Base-by-base conservation (phyloP, 2,888 invertebrate genomes). In the Punctoribates punctum region DNA sequence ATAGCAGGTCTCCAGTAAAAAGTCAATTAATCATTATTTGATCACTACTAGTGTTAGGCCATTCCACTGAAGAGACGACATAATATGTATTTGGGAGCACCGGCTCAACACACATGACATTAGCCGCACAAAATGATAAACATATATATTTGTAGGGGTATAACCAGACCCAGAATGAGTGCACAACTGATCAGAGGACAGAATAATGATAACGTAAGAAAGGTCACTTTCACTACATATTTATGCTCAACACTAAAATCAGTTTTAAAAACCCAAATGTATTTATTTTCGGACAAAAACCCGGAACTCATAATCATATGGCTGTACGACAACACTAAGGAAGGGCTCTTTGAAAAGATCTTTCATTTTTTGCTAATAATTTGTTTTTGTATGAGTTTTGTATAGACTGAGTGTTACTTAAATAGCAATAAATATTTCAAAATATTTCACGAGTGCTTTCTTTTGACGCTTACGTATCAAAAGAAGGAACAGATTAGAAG, bases 1-100 rank as follows among this genome's bases (percentile, higher is more conserved):
- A 65, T 65, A 29, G 65, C 65, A 65, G 65, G 65, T 65, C 65
- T 65, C 65, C n/a, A 65, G 17, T 38, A 65, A 65, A 42, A 65
- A 65, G 65, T 65, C 65, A 65, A 65, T 65, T 65, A 65, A 65
- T 65, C 65, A 65, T 65, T 65, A 65, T 65, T 34, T 65, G 65
- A 65, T 65, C 65, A 65, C 65, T 65, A 65, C 65, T 65, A 65
- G 65, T 65, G 34, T 25, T 65, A 38, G 34, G 29, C n/a, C 62
- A 62, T 62, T 29, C 4, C 15, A 65, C 57, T 57, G 5, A 17
- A 65, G n/a, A 65, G 65, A 65, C 17, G 65, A 65, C 65, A 65
- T 65, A 65, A 65, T 65, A 38, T 65, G 65, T 23, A 8, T 57
- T 20, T 9, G 57, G 11, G 20, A 13, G 13, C 9, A 25, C 25